phyloP scores from a whole-genome alignment of 2,888 invertebrate genomes.

The Agrotis ipsilon region DNA sequence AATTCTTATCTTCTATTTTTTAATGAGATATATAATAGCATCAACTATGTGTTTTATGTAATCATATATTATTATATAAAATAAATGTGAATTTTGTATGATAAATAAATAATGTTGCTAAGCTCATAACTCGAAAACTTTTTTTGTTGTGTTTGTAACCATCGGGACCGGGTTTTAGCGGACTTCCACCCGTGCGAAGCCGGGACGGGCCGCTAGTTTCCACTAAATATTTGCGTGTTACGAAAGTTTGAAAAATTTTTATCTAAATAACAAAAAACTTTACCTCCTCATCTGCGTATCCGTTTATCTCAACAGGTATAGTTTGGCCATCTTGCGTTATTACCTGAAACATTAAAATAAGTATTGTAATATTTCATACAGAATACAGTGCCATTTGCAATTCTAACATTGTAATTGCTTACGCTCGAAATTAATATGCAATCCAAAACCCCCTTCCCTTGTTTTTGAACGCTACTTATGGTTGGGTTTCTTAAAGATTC shows the following conservation, averaged over 20 bases:
- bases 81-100: not conserved
- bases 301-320: slow-evolving; percentile 89
- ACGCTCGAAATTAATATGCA: no score
- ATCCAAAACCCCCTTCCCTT: no score
- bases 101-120: not conserved
- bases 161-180: no score
- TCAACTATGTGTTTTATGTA: not conserved
- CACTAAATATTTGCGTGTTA: not conserved
- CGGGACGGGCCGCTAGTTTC: no score
- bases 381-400: not conserved
- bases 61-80: not conserved
- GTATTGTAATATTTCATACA: not conserved
- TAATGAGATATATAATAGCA: not conserved
- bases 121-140: no score
- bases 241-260: not conserved
- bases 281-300: slow-evolving; percentile 80
- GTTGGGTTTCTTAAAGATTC: no score
- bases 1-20: no score
- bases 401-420: not conserved
- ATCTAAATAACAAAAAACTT: not conserved
- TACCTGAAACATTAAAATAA: slow-evolving; percentile 76
- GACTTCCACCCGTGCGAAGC: no score
- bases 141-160: no score
- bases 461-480: no score
- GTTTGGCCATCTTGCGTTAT: slow-evolving; percentile 89